Percentiles rank a stretch among this genome's conserved stretches.
phyloP scores from a whole-genome alignment of 2,113 vertebrate species.

The Hippocampus mohnikei region DNA sequence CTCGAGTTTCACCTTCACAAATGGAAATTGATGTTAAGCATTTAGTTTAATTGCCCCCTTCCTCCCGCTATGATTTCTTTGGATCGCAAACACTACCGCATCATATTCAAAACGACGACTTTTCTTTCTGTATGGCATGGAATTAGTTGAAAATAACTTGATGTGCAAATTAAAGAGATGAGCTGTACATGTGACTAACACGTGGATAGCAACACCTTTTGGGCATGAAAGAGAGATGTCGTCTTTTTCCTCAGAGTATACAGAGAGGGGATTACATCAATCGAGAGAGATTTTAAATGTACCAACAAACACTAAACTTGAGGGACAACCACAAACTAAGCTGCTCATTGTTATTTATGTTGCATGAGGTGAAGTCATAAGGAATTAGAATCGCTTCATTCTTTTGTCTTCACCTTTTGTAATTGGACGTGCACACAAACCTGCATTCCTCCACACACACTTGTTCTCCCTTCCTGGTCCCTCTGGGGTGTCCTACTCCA shows the following conservation, averaged over 20 bases:
- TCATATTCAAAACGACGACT: conserved; percentile 41
- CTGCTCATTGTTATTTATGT: conserved; percentile 6
- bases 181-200: conserved; percentile 26
- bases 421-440: conserved; percentile 14
- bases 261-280: conserved; percentile 28
- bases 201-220: conserved; percentile 47
- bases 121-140: conserved; percentile 32
- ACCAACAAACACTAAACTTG: conserved; percentile 40
- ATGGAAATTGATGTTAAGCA: conserved; percentile 20
- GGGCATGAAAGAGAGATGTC: conserved; percentile 61
- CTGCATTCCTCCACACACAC: conserved; percentile 30
- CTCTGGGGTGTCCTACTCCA: conserved; percentile 69
- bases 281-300: too few relatives aligned
- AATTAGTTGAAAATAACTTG: neutral
- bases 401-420: neutral
- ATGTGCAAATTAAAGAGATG: neutral
- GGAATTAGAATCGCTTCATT: conserved; percentile 31
- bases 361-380: conserved; percentile 26
- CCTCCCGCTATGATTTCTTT: conserved; percentile 26
- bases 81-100: conserved; percentile 34
- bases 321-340: conserved; percentile 19
- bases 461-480: conserved; percentile 51
- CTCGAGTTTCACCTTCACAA: conserved; percentile 52
- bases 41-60: conserved; percentile 22
- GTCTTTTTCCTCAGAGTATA: conserved; percentile 45